A percentile compares a stretch with the other conserved stretches of the same genome.
Evolutionary conservation across 2,888 invertebrate genomes (phyloP).

Genomic region (Alsophila aescularia): DNA sequence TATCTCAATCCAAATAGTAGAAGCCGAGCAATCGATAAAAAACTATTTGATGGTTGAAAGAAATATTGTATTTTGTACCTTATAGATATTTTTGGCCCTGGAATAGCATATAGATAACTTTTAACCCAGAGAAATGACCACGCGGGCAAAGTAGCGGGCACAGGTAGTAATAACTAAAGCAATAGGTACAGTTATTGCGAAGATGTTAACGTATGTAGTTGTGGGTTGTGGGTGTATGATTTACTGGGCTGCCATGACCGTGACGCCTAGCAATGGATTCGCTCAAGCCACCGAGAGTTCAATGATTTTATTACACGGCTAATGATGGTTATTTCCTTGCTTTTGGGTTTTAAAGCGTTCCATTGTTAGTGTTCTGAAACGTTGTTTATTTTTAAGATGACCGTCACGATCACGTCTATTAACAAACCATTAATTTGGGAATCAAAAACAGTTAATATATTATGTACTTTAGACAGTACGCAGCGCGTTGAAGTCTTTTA

Average conservation of each 20-base stretch:
- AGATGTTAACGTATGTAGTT: constrained; percentile 1
- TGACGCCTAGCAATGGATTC: constrained; percentile 46
- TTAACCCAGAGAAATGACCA: too few relatives aligned
- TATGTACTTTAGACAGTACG: too few relatives aligned
- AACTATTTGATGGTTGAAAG: too few relatives aligned
- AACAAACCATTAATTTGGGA: constrained; percentile 26
- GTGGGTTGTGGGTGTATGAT: constrained; percentile 38
- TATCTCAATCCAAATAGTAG: too few relatives aligned
- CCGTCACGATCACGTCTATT: constrained; percentile 28
- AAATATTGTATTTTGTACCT: too few relatives aligned
- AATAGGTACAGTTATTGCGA: background rate
- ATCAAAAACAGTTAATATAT: too few relatives aligned
- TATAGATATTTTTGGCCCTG: too few relatives aligned
- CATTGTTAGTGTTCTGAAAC: constrained; percentile 35
- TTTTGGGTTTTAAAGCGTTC: constrained; percentile 37
- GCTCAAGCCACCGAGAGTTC: constrained; percentile 44
- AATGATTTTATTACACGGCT: constrained; percentile 44
- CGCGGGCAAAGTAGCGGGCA: too few relatives aligned
- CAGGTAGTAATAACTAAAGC: too few relatives aligned
- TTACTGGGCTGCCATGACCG: constrained; percentile 49
- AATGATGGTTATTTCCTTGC: constrained; percentile 41
- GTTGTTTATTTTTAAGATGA: constrained; percentile 5
- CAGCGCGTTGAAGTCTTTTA: constrained; percentile 40
- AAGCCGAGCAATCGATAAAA: too few relatives aligned
- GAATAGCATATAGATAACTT: too few relatives aligned